Evolutionary conservation across 2,113 vertebrate species (phyloP), one percentile per base, ranked within the genome.

Genomic region (Mixornis gularis): DNA sequence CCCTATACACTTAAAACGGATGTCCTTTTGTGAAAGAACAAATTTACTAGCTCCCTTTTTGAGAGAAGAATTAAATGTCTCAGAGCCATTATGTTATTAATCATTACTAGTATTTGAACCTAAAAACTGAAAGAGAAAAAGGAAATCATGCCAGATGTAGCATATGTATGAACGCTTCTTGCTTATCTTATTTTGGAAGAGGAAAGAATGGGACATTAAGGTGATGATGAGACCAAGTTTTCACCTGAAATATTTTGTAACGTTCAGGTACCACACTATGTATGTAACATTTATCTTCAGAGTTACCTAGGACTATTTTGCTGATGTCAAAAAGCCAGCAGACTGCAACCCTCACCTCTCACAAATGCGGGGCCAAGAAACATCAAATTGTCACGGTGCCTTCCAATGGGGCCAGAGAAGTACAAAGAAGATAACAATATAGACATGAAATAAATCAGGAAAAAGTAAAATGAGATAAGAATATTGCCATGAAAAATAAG

Each of bases 1-100:
- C 90, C 92, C 96, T 81, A 94, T 94, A 92, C 69, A 96, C 85
- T 95, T 93, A 95, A 95, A 97, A 97, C 85, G 80, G 93, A 93
- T 97, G 89, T 95, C 80, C 90, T 95, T 96, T 96, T 81, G 78
- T 92, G 92, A 92, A 89, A 79, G 91, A 93, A 96, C 84, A 91
- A 59, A 93, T 82, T 64, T 89, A 80, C 89, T n/a, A 68, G 70
- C 91, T 95, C 77, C 79, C 69, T 95, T 88, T 91, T 82, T 70
- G 60, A 91, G 68, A 93, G 82, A 69, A 92, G 55, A 86, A 92
- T 92, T 93, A 89, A 94, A 96, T 69, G 36, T 88, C 56, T 71
- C 63, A 68, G 48, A 92, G 60, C 73, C 36, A 85, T 56, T 85
- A 55, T 21, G 81, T 85, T 69, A 90, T 94, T 85, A 92, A 92